Conservation (phyloP, 2,113 vertebrate genomes). For the Phyllostomus hastatus region DNA sequence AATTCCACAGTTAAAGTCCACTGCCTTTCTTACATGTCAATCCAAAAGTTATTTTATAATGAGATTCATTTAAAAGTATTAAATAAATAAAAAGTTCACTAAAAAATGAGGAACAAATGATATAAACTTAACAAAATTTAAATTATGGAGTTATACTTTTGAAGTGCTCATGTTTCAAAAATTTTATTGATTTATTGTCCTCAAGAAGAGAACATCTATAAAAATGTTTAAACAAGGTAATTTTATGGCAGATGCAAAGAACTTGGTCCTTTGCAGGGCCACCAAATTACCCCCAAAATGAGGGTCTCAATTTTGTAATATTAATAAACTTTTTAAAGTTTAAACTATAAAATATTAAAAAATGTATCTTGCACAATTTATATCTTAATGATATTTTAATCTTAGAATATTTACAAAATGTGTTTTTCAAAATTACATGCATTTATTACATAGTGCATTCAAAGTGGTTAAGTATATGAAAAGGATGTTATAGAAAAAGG, state of each 20-base stretch:
- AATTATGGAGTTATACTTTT: not conserved
- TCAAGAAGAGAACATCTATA: not conserved
- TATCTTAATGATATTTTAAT: not conserved
- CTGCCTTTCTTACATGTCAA: not conserved
- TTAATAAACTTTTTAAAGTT: not conserved
- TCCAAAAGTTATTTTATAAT: not conserved
- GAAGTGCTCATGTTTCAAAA: not conserved
- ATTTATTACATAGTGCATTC: not conserved
- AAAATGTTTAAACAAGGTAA: not conserved
- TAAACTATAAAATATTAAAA: not conserved
- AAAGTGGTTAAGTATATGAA: not conserved
- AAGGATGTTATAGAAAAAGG: not conserved
- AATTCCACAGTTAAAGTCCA: not conserved
- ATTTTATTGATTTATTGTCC: not conserved
- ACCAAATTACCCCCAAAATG: not conserved
- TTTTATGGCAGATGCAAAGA: not conserved
- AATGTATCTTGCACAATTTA: not conserved
- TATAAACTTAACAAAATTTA: not conserved
- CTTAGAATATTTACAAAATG: not conserved
- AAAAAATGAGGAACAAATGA: not conserved
- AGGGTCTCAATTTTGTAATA: not conserved
- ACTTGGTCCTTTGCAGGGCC: not conserved
- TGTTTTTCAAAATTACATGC: not conserved
- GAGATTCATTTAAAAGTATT: not conserved
- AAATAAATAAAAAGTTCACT: not conserved